Evolutionary conservation across 2,797 vertebrate species (phyloP), one percentile per base, ranked within the genome.

Genomic region (Gastrophryne carolinensis): DNA sequence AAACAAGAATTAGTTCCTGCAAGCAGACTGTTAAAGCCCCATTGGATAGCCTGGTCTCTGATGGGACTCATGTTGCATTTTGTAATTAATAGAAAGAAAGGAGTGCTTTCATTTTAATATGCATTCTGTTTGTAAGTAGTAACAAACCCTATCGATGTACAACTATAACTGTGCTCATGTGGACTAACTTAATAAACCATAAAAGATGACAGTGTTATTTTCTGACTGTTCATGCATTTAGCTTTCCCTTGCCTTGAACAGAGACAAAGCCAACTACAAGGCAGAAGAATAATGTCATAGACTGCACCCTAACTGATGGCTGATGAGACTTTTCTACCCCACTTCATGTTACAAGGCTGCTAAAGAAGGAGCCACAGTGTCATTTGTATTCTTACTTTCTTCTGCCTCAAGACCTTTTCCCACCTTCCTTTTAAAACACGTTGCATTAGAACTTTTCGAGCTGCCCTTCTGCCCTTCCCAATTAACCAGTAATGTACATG

Each of bases 151-250:
- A 83, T 93, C 84, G 86, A 91, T 95, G 93, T 96, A 93, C 93
- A 94, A 91, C 90, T 93, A 91, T 93, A 94, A 93, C 94, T 95
- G 95, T 97, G 94, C 94, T 89, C 81, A 91, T 93, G 93, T 95
- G 92, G 89, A 93, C 86, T 95, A 93, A 88, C 86, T 90, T 87
- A 95, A 94, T 90, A 96, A 96, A 94, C 78, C 62, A 91, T 94
- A 93, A 88, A 92, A 94, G n/a, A 61, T 8, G 35, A 44, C 50
- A n/a, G 30, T 29, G 69, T 52, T 41, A 69, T 68, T 27, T 67
- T 60, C 29, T 75, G 41, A 27, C 53, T 60, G 57, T 37, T 39
- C n/a, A 50, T 63, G 58, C 23, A 19, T 65, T 56, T 56, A 10
- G 12, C 54, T 5, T 9, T 27, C 27, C 44, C 12, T 24, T 30